Base-by-base conservation (phyloP, 1,140 invertebrate species). In the Samia ricini region DNA sequence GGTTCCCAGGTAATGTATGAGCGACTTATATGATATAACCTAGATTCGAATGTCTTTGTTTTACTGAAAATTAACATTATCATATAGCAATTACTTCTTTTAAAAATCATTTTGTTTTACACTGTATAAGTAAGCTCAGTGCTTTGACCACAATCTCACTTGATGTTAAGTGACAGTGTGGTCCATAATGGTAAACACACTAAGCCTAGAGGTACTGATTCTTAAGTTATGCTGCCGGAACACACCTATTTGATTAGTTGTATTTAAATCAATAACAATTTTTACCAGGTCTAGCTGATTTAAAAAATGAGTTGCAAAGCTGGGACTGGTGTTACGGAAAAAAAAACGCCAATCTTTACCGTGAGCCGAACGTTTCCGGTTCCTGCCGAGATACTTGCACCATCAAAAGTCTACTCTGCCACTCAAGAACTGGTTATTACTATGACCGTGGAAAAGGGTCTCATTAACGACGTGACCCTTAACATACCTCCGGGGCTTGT, bases 261-360 rank as follows among this genome's bases (percentile, higher is more conserved):
- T 29, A 29, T 29, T 8, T 29, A 29, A 5, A 42, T 15, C 4
- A 42, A 56, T 23, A 1, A 48, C 49, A 22, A n/a, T 23, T 49
- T 22, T 59, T 50, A 23, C 61, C 76, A 95, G 95, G 95, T 72
- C 91, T 98, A 10, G 85, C 81, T 1, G 91, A 92, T 51, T 92
- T 96, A 61, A 91, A 92, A 49, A 81, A 92, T 49, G 93, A 95
- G 63, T 93, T 97, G 22, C 79, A 91, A 64, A 94, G 93, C 15
- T 98, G 97, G 97, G 93, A 97, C 55, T 98, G 97, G 97, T 93
- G 93, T 57, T 97, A 93, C 86, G 97, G 96, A n/a, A 95, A 94
- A 79, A n/a, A 95, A 94, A 79, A 97, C 97, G 0, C 97, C 97
- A 0, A 93, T 94, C 73, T 99, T 98, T 84, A 93, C 92, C 0